These are phyloP conservation scores for Heterochromis multidens DNA, from an alignment of 2,113 vertebrate genomes.

Conservation along the genomic window DNA sequence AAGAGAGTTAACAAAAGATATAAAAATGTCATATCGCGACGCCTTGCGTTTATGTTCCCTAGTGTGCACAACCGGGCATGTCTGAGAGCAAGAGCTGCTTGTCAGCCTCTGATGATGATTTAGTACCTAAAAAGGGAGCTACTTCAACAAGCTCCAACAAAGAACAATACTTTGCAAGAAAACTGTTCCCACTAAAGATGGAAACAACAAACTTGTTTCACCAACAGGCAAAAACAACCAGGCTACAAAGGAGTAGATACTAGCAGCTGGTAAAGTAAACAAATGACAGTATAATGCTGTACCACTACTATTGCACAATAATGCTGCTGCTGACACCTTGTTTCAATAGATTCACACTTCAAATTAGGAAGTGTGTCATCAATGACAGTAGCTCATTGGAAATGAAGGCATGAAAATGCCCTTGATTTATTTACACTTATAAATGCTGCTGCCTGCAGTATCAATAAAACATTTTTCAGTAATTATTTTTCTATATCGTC, in stretches of 20 bases:
- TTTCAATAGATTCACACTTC: neutral
- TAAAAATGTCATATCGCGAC: too few relatives aligned
- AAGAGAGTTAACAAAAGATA: too few relatives aligned
- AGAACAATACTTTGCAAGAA: neutral
- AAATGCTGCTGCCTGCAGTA: neutral
- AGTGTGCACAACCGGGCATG: neutral
- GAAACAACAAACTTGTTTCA: neutral
- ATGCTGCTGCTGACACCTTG: neutral
- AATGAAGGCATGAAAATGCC: neutral
- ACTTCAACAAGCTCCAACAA: neutral
- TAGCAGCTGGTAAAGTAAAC: neutral
- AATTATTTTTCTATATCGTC: neutral
- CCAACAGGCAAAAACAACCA: neutral
- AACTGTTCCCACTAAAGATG: neutral
- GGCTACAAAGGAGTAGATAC: neutral
- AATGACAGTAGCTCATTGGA: neutral
- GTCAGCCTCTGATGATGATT: neutral
- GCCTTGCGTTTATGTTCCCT: neutral
- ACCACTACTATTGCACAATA: neutral
- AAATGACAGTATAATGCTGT: neutral
- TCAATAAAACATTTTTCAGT: neutral
- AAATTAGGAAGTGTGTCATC: neutral
- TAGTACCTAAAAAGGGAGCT: neutral
- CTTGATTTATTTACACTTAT: neutral
- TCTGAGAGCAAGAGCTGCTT: neutral